Evolutionary conservation across 2,797 vertebrate genomes (phyloP), one percentile per base, ranked within the genome.

Genomic region (Tapera naevia): DNA sequence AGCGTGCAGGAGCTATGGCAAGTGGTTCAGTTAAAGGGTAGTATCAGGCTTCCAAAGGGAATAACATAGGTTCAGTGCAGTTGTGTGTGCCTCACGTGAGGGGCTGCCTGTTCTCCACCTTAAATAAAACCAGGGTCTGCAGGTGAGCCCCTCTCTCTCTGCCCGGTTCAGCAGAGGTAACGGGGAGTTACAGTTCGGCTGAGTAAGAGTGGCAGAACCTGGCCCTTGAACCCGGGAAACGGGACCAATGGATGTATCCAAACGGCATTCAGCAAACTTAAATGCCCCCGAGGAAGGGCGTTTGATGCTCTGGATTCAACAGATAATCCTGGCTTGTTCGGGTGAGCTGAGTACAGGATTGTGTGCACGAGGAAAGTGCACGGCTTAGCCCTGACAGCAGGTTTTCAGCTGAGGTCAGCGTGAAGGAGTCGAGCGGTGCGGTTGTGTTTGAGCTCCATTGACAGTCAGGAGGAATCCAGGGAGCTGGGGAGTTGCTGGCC

Each of bases 241-340:
- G 80, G 92, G 92, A 91, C 91, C 89, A 89, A 60, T 43, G 53
- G 81, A 75, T 91, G 57, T 84, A 90, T 86, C 64, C 54, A 83
- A 64, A 64, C 57, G 50, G 53, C 37, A 8, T 62, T 81, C 60
- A 60, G 74, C 73, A 91, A 56, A 79, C 80, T 91, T 89, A 86
- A 75, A 76, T 91, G 78, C 57, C 33, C 43, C 39, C 12, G 51
- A 6, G 32, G 64, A 64, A 67, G 88, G 89, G 35, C 4, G 0
- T 79, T 95, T 75, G 74, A 67, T 84, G 37, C 60, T 92, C 41
- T 86, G 88, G 91, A 67, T 94, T 94, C 71, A 64, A 24, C 41
- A 79, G 85, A 69, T 89, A 79, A 96, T 94, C 93, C 89, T 64
- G 41, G 73, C 89, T 94, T 51, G 37, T 41, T 78, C 0, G 32